Evolutionary conservation across 2,888 invertebrate species (phyloP).

Genomic region (Aromia moschata): DNA sequence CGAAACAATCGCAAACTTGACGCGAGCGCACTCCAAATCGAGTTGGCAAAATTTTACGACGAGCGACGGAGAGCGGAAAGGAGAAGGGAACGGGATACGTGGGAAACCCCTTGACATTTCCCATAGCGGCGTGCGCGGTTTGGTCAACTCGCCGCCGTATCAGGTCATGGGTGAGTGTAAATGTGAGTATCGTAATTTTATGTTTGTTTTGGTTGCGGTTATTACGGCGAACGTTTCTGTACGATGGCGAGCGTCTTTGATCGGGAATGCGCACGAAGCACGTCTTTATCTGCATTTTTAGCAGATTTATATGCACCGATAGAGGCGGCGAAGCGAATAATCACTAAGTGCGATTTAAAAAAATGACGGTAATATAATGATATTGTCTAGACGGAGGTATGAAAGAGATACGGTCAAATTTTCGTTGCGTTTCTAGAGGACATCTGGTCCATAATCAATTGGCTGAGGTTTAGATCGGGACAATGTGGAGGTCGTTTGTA

Average conservation of each 20-base stretch:
- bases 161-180: conserved; percentile 20
- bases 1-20: not conserved
- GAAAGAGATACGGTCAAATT: too few relatives aligned
- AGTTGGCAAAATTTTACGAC: not conserved
- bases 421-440: too few relatives aligned
- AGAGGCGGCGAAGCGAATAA: too few relatives aligned
- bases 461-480: too few relatives aligned
- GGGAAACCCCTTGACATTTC: conserved; percentile 3
- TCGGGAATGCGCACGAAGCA: conserved; percentile 1
- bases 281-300: too few relatives aligned
- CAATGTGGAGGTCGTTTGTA: too few relatives aligned
- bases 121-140: not conserved
- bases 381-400: too few relatives aligned
- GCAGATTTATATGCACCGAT: too few relatives aligned
- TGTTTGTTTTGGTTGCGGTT: conserved; percentile 17
- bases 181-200: conserved; percentile 4
- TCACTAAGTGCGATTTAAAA: too few relatives aligned
- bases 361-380: too few relatives aligned
- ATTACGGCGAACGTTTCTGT: conserved; percentile 8
- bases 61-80: too few relatives aligned
- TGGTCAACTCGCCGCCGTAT: not conserved
- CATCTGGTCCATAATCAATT: too few relatives aligned
- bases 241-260: not conserved
- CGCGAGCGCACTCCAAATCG: not conserved
- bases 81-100: not conserved